These are phyloP conservation scores for Xenentodon cancila DNA, from an alignment of 2,797 vertebrate species.

Conservation along the genomic window DNA sequence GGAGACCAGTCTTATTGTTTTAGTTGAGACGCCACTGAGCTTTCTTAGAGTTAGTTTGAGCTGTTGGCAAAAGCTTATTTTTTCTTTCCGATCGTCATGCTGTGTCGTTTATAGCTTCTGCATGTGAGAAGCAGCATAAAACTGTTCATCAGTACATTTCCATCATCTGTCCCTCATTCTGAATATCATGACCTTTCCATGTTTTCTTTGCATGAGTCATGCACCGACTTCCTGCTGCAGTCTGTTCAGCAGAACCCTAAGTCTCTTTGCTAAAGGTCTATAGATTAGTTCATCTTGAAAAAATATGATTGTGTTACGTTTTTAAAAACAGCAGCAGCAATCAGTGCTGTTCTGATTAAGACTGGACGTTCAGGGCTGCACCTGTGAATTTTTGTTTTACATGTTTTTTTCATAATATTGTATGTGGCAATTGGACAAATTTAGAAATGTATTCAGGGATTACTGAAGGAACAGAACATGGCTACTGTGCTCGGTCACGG, in stretches of 20 bases:
- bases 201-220: slow-evolving; percentile 15
- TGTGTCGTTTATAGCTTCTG: slow-evolving; percentile 3
- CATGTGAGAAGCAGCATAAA: slow-evolving; percentile 32
- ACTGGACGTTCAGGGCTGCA: neutral
- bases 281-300: neutral
- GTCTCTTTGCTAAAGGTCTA: neutral
- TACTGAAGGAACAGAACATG: slow-evolving; percentile 1
- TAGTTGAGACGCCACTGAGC: too few relatives aligned
- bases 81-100: neutral
- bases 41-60: neutral
- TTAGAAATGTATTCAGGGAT: neutral
- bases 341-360: neutral
- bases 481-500: slow-evolving; percentile 1
- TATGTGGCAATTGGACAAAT: neutral
- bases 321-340: too few relatives aligned
- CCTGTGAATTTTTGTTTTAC: slow-evolving; percentile 3
- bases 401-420: slow-evolving; percentile 9
- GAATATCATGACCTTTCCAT: slow-evolving; percentile 11
- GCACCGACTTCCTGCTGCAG: slow-evolving; percentile 19
- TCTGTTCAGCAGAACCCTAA: neutral
- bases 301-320: too few relatives aligned
- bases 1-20: neutral
- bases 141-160: slow-evolving; percentile 17
- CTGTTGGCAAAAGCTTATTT: neutral
- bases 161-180: neutral